phyloP scores from a whole-genome alignment of 2,888 invertebrate species.

The Nebria brevicollis region DNA sequence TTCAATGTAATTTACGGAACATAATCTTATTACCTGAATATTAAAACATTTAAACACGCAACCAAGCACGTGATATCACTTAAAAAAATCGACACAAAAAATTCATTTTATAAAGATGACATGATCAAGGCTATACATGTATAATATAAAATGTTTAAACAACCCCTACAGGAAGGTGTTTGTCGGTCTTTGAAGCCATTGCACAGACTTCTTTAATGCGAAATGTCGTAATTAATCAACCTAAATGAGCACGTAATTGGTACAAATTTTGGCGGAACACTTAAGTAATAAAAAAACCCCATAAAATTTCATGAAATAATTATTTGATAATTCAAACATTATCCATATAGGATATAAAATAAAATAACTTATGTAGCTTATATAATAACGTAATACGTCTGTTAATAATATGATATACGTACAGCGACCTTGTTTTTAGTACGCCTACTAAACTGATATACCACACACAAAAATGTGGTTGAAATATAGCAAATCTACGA shows the following conservation, averaged over 20 bases:
- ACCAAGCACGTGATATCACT: neutral
- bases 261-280: neutral
- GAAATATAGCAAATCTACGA: neutral
- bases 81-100: neutral
- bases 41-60: neutral
- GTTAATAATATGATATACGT: no score
- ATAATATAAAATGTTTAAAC: neutral
- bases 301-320: no score
- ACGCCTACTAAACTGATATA: neutral
- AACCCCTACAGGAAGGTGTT: neutral
- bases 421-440: neutral
- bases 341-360: no score
- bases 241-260: neutral
- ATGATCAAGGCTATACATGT: neutral
- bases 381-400: no score
- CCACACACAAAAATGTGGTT: neutral
- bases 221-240: neutral
- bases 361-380: no score
- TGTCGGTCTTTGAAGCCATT: neutral
- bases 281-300: no score
- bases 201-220: neutral
- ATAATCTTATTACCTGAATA: neutral
- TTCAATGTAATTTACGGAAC: neutral
- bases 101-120: neutral
- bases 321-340: no score